These are phyloP conservation scores for Chelonia mydas DNA, from an alignment of 2,797 vertebrate species.

Conservation along the genomic window DNA sequence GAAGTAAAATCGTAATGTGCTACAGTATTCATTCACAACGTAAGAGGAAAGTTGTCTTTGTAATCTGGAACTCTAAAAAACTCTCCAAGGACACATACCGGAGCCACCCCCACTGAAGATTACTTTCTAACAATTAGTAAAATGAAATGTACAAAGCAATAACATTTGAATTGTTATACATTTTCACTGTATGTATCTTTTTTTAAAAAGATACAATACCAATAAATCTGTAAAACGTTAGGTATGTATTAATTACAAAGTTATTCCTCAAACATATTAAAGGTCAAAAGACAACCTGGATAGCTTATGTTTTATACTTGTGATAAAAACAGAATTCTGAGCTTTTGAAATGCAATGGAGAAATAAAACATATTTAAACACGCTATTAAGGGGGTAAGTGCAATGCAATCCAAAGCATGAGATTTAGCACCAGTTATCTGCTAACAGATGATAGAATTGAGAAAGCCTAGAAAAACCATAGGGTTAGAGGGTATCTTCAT, in stretches of 20 bases:
- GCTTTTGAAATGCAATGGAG: background rate
- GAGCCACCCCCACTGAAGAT: background rate
- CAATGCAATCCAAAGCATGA: background rate
- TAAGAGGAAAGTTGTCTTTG: background rate
- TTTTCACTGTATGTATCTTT: background rate
- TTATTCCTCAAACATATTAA: background rate
- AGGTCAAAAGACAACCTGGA: background rate
- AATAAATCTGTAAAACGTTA: too few species aligned
- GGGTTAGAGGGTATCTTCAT: background rate
- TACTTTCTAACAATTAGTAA: background rate
- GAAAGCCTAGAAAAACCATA: too few species aligned
- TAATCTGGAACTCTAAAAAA: background rate
- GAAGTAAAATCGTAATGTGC: background rate
- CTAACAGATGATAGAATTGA: background rate
- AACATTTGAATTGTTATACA: background rate
- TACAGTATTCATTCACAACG: background rate
- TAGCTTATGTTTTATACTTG: background rate
- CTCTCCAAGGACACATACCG: background rate
- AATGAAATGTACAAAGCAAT: background rate
- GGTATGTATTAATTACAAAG: background rate
- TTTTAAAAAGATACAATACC: too few species aligned
- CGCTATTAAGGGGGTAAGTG: background rate
- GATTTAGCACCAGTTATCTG: background rate
- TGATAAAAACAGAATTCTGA: background rate
- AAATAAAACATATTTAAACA: background rate